phyloP scores from a whole-genome alignment of 2,113 vertebrate genomes.

The Hemibagrus wyckioides region DNA sequence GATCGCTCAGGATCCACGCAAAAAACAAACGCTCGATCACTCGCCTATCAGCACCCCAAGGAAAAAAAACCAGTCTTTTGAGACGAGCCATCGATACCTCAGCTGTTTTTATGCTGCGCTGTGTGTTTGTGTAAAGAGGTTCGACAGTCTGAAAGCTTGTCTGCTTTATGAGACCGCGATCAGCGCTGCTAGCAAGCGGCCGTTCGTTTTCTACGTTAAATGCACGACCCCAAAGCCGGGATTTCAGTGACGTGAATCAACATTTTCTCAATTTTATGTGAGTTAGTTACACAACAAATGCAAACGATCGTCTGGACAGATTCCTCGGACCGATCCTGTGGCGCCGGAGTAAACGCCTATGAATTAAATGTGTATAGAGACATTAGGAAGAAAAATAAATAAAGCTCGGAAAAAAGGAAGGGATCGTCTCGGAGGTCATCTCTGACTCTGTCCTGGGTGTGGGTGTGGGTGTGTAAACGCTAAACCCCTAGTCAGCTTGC shows the following conservation, averaged over 20 bases:
- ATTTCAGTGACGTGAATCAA: neutral
- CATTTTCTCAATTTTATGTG: neutral
- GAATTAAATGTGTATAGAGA: too few species aligned
- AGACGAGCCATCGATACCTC: conserved; percentile 64
- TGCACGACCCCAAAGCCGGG: neutral
- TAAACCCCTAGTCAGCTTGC: too few species aligned
- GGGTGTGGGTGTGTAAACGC: too few species aligned
- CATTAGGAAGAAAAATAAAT: too few species aligned
- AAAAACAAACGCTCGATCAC: neutral
- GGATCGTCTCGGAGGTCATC: too few species aligned
- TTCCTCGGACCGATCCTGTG: neutral
- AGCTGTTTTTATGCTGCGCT: conserved; percentile 59
- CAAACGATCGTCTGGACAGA: neutral
- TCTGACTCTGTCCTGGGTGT: too few species aligned
- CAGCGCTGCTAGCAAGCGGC: neutral
- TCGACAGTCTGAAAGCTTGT: neutral
- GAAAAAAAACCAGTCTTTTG: conserved; percentile 36
- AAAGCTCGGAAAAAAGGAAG: too few species aligned
- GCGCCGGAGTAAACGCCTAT: neutral
- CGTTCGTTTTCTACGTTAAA: too few species aligned
- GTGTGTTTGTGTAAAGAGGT: neutral
- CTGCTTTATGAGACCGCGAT: neutral
- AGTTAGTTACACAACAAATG: neutral
- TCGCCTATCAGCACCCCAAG: neutral
- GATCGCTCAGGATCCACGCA: conserved; percentile 48